Conservation (phyloP, 2,888 invertebrate genomes). For the Cyclophora albipunctata region DNA sequence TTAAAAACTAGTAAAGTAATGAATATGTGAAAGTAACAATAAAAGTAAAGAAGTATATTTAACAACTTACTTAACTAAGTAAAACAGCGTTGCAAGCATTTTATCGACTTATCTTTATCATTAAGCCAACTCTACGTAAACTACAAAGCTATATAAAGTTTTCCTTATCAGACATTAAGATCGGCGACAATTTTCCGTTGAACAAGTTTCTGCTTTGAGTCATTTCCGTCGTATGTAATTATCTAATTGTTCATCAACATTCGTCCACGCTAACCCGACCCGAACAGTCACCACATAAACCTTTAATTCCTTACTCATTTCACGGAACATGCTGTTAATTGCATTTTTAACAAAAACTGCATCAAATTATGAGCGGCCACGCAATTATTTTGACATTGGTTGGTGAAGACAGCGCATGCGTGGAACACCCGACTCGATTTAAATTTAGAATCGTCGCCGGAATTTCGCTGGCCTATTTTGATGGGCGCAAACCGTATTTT, state of each 20-base stretch:
- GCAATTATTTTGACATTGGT: conserved; percentile 38
- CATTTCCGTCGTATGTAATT: conserved; percentile 14
- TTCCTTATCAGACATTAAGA: not conserved
- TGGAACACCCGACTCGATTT: conserved; percentile 49
- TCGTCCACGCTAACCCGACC: conserved; percentile 8
- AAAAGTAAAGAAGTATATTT: no score
- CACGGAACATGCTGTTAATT: conserved; percentile 6
- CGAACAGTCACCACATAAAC: conserved; percentile 18
- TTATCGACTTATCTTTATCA: no score
- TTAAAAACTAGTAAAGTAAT: no score
- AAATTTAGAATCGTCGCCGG: conserved; percentile 61
- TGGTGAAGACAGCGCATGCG: conserved; percentile 53
- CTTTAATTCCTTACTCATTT: conserved; percentile 8
- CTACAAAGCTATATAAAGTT: not conserved
- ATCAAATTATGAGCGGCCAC: conserved; percentile 17
- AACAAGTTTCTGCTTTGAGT: conserved; percentile 16
- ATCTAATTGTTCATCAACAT: conserved; percentile 20
- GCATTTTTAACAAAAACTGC: conserved; percentile 5
- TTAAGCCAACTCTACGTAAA: no score
- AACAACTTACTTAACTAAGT: no score
- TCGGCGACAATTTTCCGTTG: conserved; percentile 1
- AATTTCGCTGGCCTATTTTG: conserved; percentile 62
- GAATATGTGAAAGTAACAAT: no score
- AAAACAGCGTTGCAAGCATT: no score
- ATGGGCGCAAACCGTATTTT: conserved; percentile 47